phyloP scores from a whole-genome alignment of 2,113 vertebrate genomes.

The Chloebia gouldiae region DNA sequence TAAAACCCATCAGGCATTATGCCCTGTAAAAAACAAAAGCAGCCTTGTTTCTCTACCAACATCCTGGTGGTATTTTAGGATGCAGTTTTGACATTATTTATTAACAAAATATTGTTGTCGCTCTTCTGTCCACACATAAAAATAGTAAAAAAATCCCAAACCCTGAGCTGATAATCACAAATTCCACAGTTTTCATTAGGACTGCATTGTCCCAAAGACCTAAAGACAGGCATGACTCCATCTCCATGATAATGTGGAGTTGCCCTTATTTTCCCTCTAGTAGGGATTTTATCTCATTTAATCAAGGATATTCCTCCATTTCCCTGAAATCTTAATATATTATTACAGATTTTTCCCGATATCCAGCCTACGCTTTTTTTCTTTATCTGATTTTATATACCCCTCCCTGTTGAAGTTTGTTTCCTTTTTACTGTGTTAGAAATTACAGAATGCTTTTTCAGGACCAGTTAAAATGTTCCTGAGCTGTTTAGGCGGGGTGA shows the following conservation, averaged over 20 bases:
- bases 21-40: conserved; percentile 60
- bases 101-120: conserved; percentile 19
- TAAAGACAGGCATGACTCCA: not conserved
- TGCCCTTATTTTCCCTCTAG: conserved; percentile 50
- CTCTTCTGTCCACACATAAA: not conserved
- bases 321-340: conserved; percentile 46
- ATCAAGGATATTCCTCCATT: conserved; percentile 14
- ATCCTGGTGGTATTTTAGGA: conserved; percentile 41
- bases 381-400: conserved; percentile 48
- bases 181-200: not conserved
- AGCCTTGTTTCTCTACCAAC: conserved; percentile 54
- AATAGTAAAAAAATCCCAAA: not conserved
- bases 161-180: not conserved
- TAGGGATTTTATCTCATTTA: conserved; percentile 35
- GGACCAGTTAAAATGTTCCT: not conserved
- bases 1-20: conserved; percentile 50
- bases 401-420: conserved; percentile 7
- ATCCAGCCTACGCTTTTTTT: conserved; percentile 28
- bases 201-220: not conserved
- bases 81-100: conserved; percentile 44
- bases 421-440: not conserved
- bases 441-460: conserved; percentile 3
- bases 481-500: not conserved
- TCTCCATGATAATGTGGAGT: not conserved
- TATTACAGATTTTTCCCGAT: conserved; percentile 47